Evolutionary conservation across 35 echinoderm and acorn worm species (phyloP).

Genomic region (Anneissia japonica): DNA sequence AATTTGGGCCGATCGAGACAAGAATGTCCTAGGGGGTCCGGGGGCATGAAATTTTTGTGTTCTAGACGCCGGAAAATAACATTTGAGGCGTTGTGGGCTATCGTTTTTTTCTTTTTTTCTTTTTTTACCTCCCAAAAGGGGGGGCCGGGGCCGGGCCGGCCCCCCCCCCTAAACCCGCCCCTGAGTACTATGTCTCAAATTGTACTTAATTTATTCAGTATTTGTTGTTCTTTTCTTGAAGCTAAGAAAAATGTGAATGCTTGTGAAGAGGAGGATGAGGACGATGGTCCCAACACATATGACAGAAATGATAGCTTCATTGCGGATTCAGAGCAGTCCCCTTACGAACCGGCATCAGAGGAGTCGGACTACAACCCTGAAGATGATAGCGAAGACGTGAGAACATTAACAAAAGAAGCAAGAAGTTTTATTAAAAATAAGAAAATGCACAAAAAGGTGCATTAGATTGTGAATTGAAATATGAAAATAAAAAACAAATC

Average conservation of each 20-base stretch:
- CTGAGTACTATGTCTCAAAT: too few species aligned
- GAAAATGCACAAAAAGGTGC: slow-evolving; percentile 60
- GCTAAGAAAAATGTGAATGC: not conserved
- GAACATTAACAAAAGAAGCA: slow-evolving; percentile 40
- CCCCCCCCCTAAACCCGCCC: too few species aligned
- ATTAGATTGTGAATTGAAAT: not conserved
- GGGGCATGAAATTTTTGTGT: too few species aligned
- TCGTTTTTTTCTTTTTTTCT: too few species aligned
- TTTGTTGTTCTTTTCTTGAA: not conserved
- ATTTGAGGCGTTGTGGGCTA: too few species aligned
- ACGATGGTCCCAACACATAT: slow-evolving; percentile 74
- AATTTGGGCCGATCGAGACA: too few species aligned
- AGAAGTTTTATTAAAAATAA: slow-evolving; percentile 65
- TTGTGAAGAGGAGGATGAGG: slow-evolving; percentile 57
- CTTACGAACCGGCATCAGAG: slow-evolving; percentile 24
- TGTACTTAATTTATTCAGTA: too few species aligned
- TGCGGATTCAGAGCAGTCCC: slow-evolving; percentile 39
- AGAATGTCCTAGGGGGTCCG: too few species aligned
- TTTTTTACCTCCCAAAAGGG: too few species aligned
- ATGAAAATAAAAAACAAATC: not conserved
- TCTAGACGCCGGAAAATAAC: too few species aligned
- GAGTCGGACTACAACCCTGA: slow-evolving; percentile 43
- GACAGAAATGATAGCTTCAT: slow-evolving; percentile 89
- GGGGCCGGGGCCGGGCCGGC: too few species aligned
- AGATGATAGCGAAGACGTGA: slow-evolving; percentile 48